A percentile compares a stretch with the other conserved stretches of the same genome.
These are phyloP conservation scores for Dyspetes luteomarginatus DNA, from an alignment of 2,888 invertebrate genomes.

Conservation along the genomic window DNA sequence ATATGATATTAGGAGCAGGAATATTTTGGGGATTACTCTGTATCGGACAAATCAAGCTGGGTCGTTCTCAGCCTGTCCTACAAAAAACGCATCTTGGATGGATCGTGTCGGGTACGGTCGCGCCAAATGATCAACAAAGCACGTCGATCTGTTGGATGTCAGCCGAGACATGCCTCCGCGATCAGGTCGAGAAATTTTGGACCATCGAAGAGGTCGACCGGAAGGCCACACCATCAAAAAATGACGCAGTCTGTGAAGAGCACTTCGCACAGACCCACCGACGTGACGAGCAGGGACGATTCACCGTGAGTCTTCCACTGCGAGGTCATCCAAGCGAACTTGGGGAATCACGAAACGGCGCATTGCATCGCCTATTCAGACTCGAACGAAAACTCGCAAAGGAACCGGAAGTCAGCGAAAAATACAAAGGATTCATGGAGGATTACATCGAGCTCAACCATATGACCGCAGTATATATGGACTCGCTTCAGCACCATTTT, in stretches of 20 bases:
- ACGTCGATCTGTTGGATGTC: slow-evolving; percentile 42
- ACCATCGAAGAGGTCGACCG: slow-evolving; percentile 20
- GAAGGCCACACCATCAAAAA: neutral
- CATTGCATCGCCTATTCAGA: neutral
- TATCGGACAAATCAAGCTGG: slow-evolving; percentile 45
- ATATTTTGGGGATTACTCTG: slow-evolving; percentile 45
- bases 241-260: slow-evolving; percentile 9
- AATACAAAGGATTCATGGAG: slow-evolving; percentile 53
- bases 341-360: neutral
- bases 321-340: neutral
- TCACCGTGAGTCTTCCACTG: neutral
- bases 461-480: slow-evolving; percentile 45
- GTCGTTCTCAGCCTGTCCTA: slow-evolving; percentile 13
- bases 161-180: too few relatives aligned
- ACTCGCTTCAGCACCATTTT: slow-evolving; percentile 48
- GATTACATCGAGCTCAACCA: slow-evolving; percentile 50
- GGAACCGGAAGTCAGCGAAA: neutral
- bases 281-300: neutral
- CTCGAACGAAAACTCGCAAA: slow-evolving; percentile 5
- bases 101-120: slow-evolving; percentile 59
- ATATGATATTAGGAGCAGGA: slow-evolving; percentile 12
- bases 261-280: neutral
- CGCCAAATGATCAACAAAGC: neutral
- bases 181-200: slow-evolving; percentile 24
- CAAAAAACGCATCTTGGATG: slow-evolving; percentile 67